Evolutionary conservation across 2,888 invertebrate species (phyloP).

Genomic region (Tyria jacobaeae): DNA sequence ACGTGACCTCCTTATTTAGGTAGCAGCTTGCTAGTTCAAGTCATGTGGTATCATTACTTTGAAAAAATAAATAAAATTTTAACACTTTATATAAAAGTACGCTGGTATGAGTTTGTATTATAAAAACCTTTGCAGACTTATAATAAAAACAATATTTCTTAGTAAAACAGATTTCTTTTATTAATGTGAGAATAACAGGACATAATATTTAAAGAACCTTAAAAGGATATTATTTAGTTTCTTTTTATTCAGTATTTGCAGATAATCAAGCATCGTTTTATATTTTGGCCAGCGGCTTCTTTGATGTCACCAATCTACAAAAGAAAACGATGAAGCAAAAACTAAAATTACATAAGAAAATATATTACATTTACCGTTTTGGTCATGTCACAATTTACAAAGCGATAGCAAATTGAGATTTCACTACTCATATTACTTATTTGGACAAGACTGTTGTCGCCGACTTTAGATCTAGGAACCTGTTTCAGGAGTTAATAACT

Average conservation of each 20-base stretch:
- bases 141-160: not conserved
- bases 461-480: slow-evolving; percentile 37
- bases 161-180: not conserved
- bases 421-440: slow-evolving; percentile 25
- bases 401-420: slow-evolving; percentile 46
- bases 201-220: slow-evolving; percentile 12
- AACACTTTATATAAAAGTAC: not conserved
- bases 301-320: slow-evolving; percentile 34
- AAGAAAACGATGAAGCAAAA: slow-evolving; percentile 34
- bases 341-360: slow-evolving; percentile 39
- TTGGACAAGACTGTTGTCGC: slow-evolving; percentile 40
- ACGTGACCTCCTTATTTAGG: slow-evolving; percentile 45
- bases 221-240: slow-evolving; percentile 16
- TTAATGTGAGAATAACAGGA: slow-evolving; percentile 7
- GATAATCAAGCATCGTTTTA: slow-evolving; percentile 20
- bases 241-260: slow-evolving; percentile 35
- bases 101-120: not conserved
- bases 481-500: slow-evolving; percentile 29
- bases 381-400: slow-evolving; percentile 34
- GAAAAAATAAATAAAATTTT: not conserved
- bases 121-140: not conserved
- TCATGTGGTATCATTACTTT: slow-evolving; percentile 23
- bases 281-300: slow-evolving; percentile 34
- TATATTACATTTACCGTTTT: slow-evolving; percentile 35
- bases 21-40: slow-evolving; percentile 29